Percentiles rank a stretch among this genome's conserved stretches.
Evolutionary conservation across 2,797 vertebrate genomes (phyloP).

Genomic region (Pseudomugil gertrudae): DNA sequence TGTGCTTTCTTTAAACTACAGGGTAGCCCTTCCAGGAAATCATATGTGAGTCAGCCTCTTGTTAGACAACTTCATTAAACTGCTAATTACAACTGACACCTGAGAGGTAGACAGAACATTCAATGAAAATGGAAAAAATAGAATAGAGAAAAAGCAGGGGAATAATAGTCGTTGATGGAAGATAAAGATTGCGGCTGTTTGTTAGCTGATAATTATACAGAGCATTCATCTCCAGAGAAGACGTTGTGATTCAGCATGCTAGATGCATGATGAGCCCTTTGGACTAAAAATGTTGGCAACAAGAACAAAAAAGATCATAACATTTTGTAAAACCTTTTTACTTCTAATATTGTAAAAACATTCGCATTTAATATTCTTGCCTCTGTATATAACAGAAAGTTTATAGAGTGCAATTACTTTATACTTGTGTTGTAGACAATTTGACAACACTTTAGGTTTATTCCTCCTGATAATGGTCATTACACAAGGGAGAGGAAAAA

Average conservation of each 20-base stretch:
- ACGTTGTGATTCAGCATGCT: constrained; percentile 25
- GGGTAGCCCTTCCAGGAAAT: constrained; percentile 38
- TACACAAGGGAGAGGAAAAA: too few relatives aligned
- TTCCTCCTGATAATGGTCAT: too few relatives aligned
- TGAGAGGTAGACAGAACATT: constrained; percentile 18
- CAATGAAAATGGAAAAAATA: constrained; percentile 17
- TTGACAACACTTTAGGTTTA: too few relatives aligned
- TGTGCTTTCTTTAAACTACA: constrained; percentile 58
- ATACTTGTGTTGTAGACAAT: too few relatives aligned
- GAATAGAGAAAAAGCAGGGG: background rate
- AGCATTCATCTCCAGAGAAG: constrained; percentile 28
- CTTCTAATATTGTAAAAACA: background rate
- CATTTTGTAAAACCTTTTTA: too few relatives aligned
- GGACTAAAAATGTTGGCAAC: too few relatives aligned
- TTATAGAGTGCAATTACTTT: background rate
- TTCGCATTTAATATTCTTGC: background rate
- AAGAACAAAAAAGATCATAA: background rate
- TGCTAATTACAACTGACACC: constrained; percentile 33
- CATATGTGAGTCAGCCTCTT: constrained; percentile 47
- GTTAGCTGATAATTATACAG: constrained; percentile 40
- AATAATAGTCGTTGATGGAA: background rate
- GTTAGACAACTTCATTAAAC: constrained; percentile 52
- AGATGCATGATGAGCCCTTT: background rate
- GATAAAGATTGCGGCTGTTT: constrained; percentile 5
- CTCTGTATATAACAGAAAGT: background rate